Evolutionary conservation across 2,113 vertebrate species (phyloP), one percentile per base, ranked within the genome.

Genomic region (Gavia stellata): DNA sequence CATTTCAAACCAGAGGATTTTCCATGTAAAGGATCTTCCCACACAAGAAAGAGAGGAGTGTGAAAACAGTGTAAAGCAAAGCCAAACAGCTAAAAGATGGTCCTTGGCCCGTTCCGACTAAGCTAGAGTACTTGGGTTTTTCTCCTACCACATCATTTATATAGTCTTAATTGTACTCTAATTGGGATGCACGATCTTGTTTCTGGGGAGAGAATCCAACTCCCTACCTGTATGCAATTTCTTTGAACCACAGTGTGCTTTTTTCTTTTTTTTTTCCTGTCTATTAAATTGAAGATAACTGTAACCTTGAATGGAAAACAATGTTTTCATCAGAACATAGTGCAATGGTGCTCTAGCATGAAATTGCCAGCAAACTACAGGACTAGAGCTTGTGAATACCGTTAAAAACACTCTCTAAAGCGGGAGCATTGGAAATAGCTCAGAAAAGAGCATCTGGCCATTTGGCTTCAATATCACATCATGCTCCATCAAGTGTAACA

Each of bases 371-470:
- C 10, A 4, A 81, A 67, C 63, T 59, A 12, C 61, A 77, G 81
- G 63, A n/a, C 58, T 44, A 44, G 81, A 88, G 87, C 82, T 88
- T 86, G 79, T 88, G 92, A 96, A 89, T 74, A 74, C 74, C 5
- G 5, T 92, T 92, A 75, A 86, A 94, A 94, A 81, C 58, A 50
- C 50, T 87, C 85, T 82, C 53, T 77, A 21, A 95, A 96, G 78
- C 62, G 70, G 84, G 73, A 96, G 81, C 89, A 58, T 25, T 95
- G 94, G 92, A 97, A 97, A 88, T 61, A 94, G 85, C 90, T 95
- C 79, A 92, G 90, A 62, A 90, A 96, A 77, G 94, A 96, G 94
- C 96, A 96, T 97, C 95, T 97, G 96, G 90, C 78, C 80, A 50
- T 90, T 97, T 97, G 96, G 96, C 95, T 97, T 78, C 91, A 42